A percentile compares a stretch with the other conserved stretches of the same genome.
phyloP scores from a whole-genome alignment of 1,140 invertebrate genomes.

The Brachystomella parvula region DNA sequence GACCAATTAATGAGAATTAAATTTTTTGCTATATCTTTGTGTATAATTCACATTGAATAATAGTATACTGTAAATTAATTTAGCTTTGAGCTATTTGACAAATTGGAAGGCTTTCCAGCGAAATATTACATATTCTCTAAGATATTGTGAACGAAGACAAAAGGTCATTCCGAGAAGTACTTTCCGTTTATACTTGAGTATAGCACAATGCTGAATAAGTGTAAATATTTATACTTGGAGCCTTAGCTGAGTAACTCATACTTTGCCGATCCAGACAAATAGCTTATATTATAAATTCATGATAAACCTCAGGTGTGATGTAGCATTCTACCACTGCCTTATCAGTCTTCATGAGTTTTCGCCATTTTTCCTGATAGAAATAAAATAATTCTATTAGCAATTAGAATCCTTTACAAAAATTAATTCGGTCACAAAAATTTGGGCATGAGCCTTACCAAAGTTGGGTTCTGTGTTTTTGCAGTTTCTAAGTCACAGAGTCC shows the following conservation, averaged over 20 bases:
- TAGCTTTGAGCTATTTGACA: too few species aligned
- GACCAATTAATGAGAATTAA: too few species aligned
- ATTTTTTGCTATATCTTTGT: too few species aligned
- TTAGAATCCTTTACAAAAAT: neutral
- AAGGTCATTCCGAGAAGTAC: too few species aligned
- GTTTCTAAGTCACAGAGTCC: constrained; percentile 28
- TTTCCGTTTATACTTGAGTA: too few species aligned
- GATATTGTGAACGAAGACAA: too few species aligned
- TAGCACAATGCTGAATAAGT: too few species aligned
- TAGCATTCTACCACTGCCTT: constrained; percentile 57
- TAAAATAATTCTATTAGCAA: neutral
- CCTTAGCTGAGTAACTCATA: constrained; percentile 51
- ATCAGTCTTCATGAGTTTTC: constrained; percentile 58
- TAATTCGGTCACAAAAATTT: too few species aligned
- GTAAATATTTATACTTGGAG: neutral
- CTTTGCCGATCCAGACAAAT: constrained; percentile 55
- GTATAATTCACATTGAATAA: too few species aligned
- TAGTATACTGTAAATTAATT: too few species aligned
- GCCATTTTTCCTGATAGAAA: constrained; percentile 57
- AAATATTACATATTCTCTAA: too few species aligned
- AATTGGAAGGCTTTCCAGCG: too few species aligned
- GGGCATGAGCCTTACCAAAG: constrained; percentile 49
- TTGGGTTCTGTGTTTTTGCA: constrained; percentile 35
- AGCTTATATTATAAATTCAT: constrained; percentile 59
- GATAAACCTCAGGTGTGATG: constrained; percentile 58